phyloP scores from a whole-genome alignment of 2,797 vertebrate species.

The Mormyrops boulengeri region DNA sequence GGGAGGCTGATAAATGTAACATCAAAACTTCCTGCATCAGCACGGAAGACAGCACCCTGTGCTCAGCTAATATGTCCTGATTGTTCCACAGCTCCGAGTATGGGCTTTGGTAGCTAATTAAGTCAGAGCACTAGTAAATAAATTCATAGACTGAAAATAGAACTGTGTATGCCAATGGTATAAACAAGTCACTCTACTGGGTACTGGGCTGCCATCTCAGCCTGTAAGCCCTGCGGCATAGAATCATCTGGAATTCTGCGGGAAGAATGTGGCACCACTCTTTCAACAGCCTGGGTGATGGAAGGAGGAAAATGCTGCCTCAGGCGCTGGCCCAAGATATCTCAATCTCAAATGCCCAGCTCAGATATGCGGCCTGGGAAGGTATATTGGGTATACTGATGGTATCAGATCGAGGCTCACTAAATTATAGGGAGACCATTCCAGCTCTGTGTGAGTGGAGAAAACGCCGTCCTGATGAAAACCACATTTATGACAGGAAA shows the following conservation, averaged over 20 bases:
- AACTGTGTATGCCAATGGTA: background rate
- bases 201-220: background rate
- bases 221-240: background rate
- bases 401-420: background rate
- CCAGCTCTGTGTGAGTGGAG: background rate
- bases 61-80: background rate
- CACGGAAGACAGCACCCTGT: background rate
- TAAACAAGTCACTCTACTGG: background rate
- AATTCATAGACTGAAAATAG: background rate
- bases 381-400: background rate
- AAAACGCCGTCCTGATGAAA: background rate
- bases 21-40: slow-evolving; percentile 1
- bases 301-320: background rate
- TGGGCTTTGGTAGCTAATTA: background rate
- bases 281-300: background rate
- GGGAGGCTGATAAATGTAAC: background rate
- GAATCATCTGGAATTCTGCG: background rate
- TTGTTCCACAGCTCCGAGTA: background rate
- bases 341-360: background rate
- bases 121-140: background rate
- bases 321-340: background rate
- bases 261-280: background rate
- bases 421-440: background rate
- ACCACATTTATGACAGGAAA: background rate
- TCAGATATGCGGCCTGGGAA: background rate